These are phyloP conservation scores for Ganaspis sp. DNA, from an alignment of 1,140 invertebrate species.

Conservation along the genomic window DNA sequence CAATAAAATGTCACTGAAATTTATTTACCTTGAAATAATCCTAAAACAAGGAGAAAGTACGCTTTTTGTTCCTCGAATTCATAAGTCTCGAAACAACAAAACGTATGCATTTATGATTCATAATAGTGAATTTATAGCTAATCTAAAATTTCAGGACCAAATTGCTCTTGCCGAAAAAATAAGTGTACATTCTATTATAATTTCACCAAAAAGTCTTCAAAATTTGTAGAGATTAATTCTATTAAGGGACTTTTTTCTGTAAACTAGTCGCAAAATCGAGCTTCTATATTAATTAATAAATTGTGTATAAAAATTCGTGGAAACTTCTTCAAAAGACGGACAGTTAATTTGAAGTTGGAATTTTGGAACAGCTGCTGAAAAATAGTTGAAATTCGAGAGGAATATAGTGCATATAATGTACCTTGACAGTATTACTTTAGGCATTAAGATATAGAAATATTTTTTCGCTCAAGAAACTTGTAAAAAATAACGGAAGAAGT, in stretches of 20 bases:
- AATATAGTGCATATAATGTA: conserved; percentile 43
- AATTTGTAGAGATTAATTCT: not conserved
- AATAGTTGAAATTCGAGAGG: not conserved
- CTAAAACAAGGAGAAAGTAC: not conserved
- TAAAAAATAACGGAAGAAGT: conserved; percentile 41
- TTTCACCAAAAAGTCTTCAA: conserved; percentile 3
- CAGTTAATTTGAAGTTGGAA: not conserved
- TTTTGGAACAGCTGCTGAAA: not conserved
- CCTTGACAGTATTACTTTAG: conserved; percentile 69
- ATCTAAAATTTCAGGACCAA: conserved; percentile 9
- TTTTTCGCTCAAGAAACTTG: conserved; percentile 64
- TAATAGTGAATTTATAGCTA: not conserved
- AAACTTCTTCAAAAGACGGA: not conserved
- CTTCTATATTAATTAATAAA: not conserved
- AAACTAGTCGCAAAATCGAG: not conserved
- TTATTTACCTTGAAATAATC: conserved; percentile 30
- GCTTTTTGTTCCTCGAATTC: not conserved
- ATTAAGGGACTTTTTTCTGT: not conserved
- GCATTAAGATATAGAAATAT: conserved; percentile 66
- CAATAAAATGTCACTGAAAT: conserved; percentile 39
- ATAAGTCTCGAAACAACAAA: not conserved
- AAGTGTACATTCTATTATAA: not conserved
- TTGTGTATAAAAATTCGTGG: not conserved
- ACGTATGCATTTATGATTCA: not conserved
- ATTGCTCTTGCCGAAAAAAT: not conserved